phyloP scores from a whole-genome alignment of 1,140 invertebrate species.

The Lutraria rhynchaena region DNA sequence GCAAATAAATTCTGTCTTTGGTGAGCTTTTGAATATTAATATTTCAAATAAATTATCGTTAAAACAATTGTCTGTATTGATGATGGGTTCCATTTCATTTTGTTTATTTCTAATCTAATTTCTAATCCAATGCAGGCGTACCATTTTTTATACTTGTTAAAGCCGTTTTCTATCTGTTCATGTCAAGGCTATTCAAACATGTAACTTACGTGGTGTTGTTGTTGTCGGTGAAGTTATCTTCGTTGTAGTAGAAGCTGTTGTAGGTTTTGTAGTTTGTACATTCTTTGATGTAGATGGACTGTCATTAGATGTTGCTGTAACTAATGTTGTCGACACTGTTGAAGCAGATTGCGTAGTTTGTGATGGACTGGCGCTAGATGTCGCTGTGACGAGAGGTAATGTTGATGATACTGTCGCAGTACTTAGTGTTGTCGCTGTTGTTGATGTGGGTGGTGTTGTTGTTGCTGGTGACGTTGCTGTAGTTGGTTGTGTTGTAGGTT shows the following conservation, averaged over 20 bases:
- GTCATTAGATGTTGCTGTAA: too few species aligned
- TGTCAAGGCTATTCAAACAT: too few species aligned
- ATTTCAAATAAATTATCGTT: too few species aligned
- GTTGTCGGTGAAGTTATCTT: background rate
- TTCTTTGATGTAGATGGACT: too few species aligned
- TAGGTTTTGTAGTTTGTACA: background rate
- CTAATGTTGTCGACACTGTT: background rate
- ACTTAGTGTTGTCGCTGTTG: constrained; percentile 12
- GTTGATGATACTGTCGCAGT: background rate
- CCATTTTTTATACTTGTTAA: too few species aligned
- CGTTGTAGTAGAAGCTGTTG: background rate
- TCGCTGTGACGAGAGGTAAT: background rate
- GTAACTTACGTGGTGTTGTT: constrained; percentile 2
- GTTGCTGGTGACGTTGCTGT: background rate
- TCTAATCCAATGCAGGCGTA: too few species aligned
- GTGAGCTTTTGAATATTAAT: too few species aligned
- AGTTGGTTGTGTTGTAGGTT: constrained; percentile 19
- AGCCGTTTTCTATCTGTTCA: too few species aligned
- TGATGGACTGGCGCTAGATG: background rate
- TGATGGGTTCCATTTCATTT: too few species aligned
- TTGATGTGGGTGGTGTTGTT: background rate
- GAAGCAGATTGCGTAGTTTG: background rate
- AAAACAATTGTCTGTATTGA: too few species aligned
- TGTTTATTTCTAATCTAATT: too few species aligned
- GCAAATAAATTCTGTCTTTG: too few species aligned